A percentile compares a stretch with the other conserved stretches of the same genome.
Evolutionary conservation across 2,888 invertebrate genomes (phyloP).

Genomic region (Phyllotreta cruciferae): DNA sequence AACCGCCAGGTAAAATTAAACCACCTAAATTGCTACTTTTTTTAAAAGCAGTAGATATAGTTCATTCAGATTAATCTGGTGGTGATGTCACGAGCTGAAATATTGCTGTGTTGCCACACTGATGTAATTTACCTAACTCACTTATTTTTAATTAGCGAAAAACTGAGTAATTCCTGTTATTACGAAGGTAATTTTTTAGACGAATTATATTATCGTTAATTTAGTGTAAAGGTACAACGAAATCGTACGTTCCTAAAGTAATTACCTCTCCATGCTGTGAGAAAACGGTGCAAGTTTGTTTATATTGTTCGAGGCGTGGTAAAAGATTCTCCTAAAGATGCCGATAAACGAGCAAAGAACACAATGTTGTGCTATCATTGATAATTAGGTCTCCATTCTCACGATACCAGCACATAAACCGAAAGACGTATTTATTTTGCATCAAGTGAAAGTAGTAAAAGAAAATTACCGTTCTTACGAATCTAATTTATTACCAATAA

Average conservation of each 20-base stretch:
- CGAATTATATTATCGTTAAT: background rate
- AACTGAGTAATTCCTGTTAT: background rate
- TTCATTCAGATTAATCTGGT: no score
- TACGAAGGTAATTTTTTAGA: background rate
- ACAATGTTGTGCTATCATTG: conserved; percentile 14
- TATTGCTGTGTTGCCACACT: no score
- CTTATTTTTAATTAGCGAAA: background rate
- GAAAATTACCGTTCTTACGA: no score
- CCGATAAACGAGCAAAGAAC: conserved; percentile 11
- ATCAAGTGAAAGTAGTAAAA: no score
- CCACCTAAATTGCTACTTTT: no score
- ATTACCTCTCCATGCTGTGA: conserved; percentile 19
- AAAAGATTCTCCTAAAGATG: conserved; percentile 13
- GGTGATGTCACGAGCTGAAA: no score
- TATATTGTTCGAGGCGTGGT: conserved; percentile 18
- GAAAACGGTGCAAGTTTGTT: conserved; percentile 19
- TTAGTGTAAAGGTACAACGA: no score
- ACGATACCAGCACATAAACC: conserved; percentile 11
- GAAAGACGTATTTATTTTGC: no score
- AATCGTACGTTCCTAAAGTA: background rate
- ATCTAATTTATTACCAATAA: no score
- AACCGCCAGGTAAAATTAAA: conserved; percentile 71
- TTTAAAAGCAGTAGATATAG: no score
- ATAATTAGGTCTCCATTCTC: conserved; percentile 22
- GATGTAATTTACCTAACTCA: no score